Base-by-base conservation (phyloP, 2,113 vertebrate genomes). In the Athene noctua region DNA sequence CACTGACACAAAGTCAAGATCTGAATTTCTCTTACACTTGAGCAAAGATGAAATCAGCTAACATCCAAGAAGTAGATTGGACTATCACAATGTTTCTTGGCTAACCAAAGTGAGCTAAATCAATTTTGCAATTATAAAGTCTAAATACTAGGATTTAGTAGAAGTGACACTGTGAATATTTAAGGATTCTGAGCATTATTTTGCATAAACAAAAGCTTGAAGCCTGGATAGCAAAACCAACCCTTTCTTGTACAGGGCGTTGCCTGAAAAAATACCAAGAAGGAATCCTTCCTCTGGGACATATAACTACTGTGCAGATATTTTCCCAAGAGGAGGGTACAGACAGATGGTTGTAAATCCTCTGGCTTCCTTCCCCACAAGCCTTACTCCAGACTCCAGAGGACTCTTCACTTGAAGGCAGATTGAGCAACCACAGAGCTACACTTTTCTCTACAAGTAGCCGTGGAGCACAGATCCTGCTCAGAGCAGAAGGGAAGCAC, bases 401-500 rank as follows among this genome's bases (percentile, higher is more conserved):
- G 62, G n/a, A 82, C 49, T 80, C 88, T 74, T 58, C 7, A 6
- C 91, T 85, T 82, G 66, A 82, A 89, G 34, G 46, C 2, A 0
- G 38, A 80, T 59, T 92, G 94, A 94, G 86, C 57, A 92, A 75
- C 66, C 6, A 3, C 61, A 92, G 81, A 89, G 26, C 78, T 63
- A 27, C 44, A 13, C 59, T 96, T 94, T 80, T 93, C 78, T 49
- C 65, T 75, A 55, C 80, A 91, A 92, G 95, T 87, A 95, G 88
- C 80, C 2, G 3, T 12, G 5, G 70, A 95, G 51, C 11, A 32
- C 36, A 79, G 84, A 57, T 90, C 74, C 94, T 88, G 51, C 80
- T 90, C 72, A 71, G 74, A 92, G 82, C 82, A 97, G 86, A 94
- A 92, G 86, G 88, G 34, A 91, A 93, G 82, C 95, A 88, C 96